Evolutionary conservation across 2,888 invertebrate genomes (phyloP).

Genomic region (Chaitophorus viminalis): DNA sequence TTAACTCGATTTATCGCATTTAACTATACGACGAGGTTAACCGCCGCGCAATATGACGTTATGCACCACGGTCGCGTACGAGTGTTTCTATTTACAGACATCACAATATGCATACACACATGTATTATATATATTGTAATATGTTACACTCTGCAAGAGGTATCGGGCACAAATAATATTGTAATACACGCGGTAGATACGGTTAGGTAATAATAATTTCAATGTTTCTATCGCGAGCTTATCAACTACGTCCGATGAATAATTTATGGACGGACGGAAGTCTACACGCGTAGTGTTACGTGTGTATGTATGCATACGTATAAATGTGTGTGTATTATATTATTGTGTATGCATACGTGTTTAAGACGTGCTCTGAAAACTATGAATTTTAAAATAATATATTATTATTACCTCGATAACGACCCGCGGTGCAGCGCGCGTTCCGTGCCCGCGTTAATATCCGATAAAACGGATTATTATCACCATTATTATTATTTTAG

Average conservation of each 20-base stretch:
- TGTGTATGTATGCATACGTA: background rate
- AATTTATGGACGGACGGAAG: slow-evolving; percentile 50
- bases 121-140: background rate
- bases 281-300: background rate
- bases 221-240: slow-evolving; percentile 37
- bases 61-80: background rate
- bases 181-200: background rate
- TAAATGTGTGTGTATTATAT: too few species aligned
- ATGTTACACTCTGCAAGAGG: background rate
- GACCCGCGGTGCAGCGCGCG: background rate
- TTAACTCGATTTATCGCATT: too few species aligned
- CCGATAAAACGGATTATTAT: background rate
- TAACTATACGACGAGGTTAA: too few species aligned
- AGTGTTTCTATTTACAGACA: background rate
- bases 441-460: background rate
- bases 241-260: slow-evolving; percentile 52
- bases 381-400: slow-evolving; percentile 13
- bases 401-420: background rate
- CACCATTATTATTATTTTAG: background rate
- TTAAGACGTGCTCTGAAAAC: slow-evolving; percentile 44
- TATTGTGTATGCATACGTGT: background rate
- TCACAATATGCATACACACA: background rate
- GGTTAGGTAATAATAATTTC: slow-evolving; percentile 37
- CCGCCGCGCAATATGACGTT: too few species aligned
- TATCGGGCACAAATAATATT: background rate